These are phyloP conservation scores for Brachyalestes nurse DNA, from an alignment of 2,797 vertebrate genomes.

Conservation along the genomic window DNA sequence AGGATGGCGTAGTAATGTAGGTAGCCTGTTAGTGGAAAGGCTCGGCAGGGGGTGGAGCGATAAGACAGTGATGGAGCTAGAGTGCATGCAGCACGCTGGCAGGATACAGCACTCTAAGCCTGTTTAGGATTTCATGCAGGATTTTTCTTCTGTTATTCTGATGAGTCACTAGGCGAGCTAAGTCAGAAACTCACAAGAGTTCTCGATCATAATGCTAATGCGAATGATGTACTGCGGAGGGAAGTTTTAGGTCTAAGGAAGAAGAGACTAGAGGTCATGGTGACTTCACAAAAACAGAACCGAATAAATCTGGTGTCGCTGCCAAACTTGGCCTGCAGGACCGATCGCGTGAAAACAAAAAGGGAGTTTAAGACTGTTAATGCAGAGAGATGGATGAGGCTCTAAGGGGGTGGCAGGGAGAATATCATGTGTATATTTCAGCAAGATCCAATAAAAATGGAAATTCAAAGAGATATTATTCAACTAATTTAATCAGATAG, in stretches of 20 bases:
- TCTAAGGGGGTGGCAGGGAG: background rate
- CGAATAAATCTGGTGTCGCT: constrained; percentile 34
- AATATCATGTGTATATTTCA: background rate
- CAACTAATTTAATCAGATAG: background rate
- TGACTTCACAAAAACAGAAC: constrained; percentile 40
- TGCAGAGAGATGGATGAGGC: background rate
- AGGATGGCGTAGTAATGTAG: background rate
- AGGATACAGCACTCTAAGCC: constrained; percentile 57
- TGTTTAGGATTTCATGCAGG: constrained; percentile 67
- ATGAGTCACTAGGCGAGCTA: constrained; percentile 67
- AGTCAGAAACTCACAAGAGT: constrained; percentile 61
- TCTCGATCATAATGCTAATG: constrained; percentile 61
- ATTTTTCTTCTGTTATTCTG: constrained; percentile 59
- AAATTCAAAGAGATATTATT: background rate
- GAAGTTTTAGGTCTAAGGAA: constrained; percentile 35
- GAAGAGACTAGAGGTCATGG: constrained; percentile 41
- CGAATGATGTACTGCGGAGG: constrained; percentile 52
- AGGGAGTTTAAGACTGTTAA: background rate
- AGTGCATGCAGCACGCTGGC: constrained; percentile 44
- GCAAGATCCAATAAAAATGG: background rate
- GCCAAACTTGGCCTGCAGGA: constrained; percentile 5
- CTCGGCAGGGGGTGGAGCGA: constrained; percentile 27
- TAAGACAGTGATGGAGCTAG: constrained; percentile 30
- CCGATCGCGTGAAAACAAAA: constrained; percentile 7
- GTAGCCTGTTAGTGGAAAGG: constrained; percentile 2